A percentile compares a stretch with the other conserved stretches of the same genome.
phyloP scores from a whole-genome alignment of 1,140 invertebrate species.

The Andrena cerasifolii region DNA sequence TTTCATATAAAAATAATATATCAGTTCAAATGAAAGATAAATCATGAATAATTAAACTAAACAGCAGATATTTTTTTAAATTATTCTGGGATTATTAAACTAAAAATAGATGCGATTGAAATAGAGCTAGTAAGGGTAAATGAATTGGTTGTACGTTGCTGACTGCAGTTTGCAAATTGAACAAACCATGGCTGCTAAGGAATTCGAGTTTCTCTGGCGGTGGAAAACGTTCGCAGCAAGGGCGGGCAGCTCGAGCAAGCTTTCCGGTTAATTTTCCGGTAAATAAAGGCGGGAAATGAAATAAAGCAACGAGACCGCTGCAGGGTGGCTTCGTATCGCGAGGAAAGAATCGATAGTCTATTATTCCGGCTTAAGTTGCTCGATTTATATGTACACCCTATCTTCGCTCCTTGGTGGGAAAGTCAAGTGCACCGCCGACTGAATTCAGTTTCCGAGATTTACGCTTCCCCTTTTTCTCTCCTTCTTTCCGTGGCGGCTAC shows the following conservation, averaged over 20 bases:
- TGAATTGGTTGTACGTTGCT: background rate
- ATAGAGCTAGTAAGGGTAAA: too few species aligned
- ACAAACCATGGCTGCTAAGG: background rate
- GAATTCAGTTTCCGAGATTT: slow-evolving; percentile 58
- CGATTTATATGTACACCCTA: slow-evolving; percentile 72
- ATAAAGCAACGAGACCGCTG: slow-evolving; percentile 10
- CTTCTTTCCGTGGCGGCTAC: background rate
- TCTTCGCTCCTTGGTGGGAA: slow-evolving; percentile 52
- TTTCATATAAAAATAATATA: too few species aligned
- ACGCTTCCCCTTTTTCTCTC: slow-evolving; percentile 27
- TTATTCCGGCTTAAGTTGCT: slow-evolving; percentile 74
- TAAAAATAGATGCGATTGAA: too few species aligned
- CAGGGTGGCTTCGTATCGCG: slow-evolving; percentile 27
- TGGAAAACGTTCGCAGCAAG: background rate
- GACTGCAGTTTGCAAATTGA: background rate
- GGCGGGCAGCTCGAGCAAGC: background rate
- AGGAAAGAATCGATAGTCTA: slow-evolving; percentile 75
- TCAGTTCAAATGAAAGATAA: too few species aligned
- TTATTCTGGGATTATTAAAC: too few species aligned
- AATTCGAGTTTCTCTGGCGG: background rate
- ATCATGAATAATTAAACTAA: too few species aligned
- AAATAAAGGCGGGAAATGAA: slow-evolving; percentile 68
- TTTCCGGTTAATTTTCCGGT: slow-evolving; percentile 74
- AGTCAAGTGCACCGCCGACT: slow-evolving; percentile 41
- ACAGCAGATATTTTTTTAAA: too few species aligned